phyloP scores from a whole-genome alignment of 1,140 invertebrate genomes.

The Gyrodactylus salaris region DNA sequence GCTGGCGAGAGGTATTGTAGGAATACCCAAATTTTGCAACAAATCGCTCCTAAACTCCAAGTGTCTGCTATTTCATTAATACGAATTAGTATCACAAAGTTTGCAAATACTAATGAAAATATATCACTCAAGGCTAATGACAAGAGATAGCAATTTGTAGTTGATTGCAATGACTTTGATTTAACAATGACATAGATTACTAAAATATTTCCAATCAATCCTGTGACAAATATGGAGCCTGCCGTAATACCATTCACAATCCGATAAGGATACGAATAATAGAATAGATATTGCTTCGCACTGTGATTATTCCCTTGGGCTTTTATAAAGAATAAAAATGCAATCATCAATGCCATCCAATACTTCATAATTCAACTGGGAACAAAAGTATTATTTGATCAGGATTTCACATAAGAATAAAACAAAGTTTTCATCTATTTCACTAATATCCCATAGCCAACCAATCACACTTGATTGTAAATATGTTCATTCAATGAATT shows the following conservation, averaged over 20 bases:
- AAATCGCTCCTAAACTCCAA: neutral
- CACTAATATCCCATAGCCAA: too few relatives aligned
- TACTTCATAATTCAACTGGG: too few relatives aligned
- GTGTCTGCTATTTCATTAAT: neutral
- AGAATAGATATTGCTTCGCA: too few relatives aligned
- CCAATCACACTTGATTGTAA: too few relatives aligned
- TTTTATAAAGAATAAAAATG: too few relatives aligned
- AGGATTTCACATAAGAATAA: too few relatives aligned
- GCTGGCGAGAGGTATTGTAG: constrained; percentile 8
- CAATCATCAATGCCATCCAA: too few relatives aligned
- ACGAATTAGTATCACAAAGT: neutral
- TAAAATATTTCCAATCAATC: constrained; percentile 1
- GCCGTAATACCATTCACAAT: neutral
- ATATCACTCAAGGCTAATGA: constrained; percentile 1
- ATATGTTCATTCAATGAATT: too few relatives aligned
- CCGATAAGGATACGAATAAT: neutral
- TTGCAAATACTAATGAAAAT: neutral
- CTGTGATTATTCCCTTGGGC: too few relatives aligned
- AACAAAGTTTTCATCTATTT: too few relatives aligned
- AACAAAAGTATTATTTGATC: too few relatives aligned
- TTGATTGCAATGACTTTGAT: neutral
- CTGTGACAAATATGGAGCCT: neutral
- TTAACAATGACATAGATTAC: neutral
- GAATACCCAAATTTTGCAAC: neutral
- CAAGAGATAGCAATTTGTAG: constrained; percentile 2